Conservation (phyloP, 2,888 invertebrate species). For the Chloroclystis v-ata region DNA sequence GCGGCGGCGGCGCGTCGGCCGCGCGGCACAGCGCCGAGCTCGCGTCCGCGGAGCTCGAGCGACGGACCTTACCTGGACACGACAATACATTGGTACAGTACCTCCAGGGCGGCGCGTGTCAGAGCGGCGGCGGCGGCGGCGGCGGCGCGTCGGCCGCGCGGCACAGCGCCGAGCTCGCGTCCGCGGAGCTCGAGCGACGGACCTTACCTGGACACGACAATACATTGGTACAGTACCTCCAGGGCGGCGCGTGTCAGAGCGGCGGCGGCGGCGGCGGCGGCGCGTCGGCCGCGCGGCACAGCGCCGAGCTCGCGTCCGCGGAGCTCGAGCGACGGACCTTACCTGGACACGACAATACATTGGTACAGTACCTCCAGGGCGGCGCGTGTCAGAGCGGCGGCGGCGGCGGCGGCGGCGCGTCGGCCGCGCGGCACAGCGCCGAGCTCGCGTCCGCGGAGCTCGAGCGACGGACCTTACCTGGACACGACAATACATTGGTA, state of each 20-base stretch:
- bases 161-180: conserved; percentile 63
- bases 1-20: conserved; percentile 49
- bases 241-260: conserved; percentile 81
- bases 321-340: conserved; percentile 58
- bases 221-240: conserved; percentile 28
- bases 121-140: conserved; percentile 72
- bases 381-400: conserved; percentile 81
- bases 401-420: conserved; percentile 54
- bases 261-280: conserved; percentile 71
- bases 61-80: conserved; percentile 54
- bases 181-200: conserved; percentile 55
- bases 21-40: conserved; percentile 68
- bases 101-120: conserved; percentile 81
- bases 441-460: conserved; percentile 57
- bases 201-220: conserved; percentile 45
- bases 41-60: conserved; percentile 55
- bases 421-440: conserved; percentile 62
- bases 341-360: conserved; percentile 32
- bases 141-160: conserved; percentile 59
- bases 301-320: conserved; percentile 58
- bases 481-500: background rate
- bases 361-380: conserved; percentile 47
- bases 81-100: conserved; percentile 28
- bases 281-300: conserved; percentile 63
- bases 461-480: conserved; percentile 60